Evolutionary conservation across 2,888 invertebrate genomes (phyloP).

Genomic region (Ennomos erosarius): DNA sequence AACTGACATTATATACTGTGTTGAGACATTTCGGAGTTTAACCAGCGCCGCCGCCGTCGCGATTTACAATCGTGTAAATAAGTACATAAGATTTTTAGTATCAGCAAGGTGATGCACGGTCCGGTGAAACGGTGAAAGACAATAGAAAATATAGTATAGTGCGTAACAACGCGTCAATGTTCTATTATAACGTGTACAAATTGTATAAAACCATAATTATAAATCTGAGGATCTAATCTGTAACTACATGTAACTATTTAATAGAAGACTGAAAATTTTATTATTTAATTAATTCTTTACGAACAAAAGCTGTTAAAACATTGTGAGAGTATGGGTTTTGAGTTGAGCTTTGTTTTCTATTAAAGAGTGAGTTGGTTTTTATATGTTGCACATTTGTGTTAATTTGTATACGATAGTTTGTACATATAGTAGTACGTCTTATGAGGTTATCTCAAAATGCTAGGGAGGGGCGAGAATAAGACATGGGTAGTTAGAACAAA

Average conservation of each 20-base stretch:
- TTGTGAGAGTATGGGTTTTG: constrained; percentile 51
- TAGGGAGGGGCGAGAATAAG: constrained; percentile 1
- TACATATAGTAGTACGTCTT: constrained; percentile 57
- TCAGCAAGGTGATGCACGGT: constrained; percentile 6
- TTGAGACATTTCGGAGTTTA: background rate
- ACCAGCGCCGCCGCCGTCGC: constrained; percentile 1
- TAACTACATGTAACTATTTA: constrained; percentile 66
- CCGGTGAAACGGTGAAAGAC: constrained; percentile 6
- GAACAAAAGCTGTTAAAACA: constrained; percentile 48
- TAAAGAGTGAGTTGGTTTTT: constrained; percentile 44
- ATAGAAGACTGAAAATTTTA: constrained; percentile 81
- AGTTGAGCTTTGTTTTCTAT: constrained; percentile 48
- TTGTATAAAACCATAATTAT: constrained; percentile 65
- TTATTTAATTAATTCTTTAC: constrained; percentile 70
- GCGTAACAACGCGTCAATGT: constrained; percentile 25
- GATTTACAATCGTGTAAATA: background rate
- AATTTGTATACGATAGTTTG: constrained; percentile 54
- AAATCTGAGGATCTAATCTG: constrained; percentile 71
- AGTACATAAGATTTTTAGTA: background rate
- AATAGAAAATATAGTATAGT: background rate
- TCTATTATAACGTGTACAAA: constrained; percentile 63
- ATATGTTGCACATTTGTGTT: constrained; percentile 48
- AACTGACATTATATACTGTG: too few species aligned
- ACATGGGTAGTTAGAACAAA: background rate
- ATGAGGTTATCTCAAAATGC: constrained; percentile 39